These are phyloP conservation scores for Tenthredo livida DNA, from an alignment of 2,888 invertebrate species.

Conservation along the genomic window DNA sequence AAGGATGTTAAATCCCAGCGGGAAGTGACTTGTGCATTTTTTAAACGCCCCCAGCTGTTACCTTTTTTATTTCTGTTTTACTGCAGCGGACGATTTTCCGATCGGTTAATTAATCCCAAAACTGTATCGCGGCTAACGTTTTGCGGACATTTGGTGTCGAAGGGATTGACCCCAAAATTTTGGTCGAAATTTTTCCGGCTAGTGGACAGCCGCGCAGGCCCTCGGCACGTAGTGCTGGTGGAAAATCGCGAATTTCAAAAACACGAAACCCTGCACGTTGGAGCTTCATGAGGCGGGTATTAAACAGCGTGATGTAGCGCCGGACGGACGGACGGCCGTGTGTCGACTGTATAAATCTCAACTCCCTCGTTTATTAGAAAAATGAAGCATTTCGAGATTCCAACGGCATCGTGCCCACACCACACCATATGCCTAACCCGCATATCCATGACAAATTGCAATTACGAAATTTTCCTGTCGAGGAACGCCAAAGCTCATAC, in stretches of 20 bases:
- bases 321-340: neutral
- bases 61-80: neutral
- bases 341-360: slow-evolving; percentile 28
- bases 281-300: slow-evolving; percentile 9
- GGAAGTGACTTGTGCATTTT: neutral
- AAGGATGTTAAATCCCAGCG: neutral
- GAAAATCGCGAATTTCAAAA: slow-evolving; percentile 18
- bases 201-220: neutral
- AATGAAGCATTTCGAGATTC: slow-evolving; percentile 40
- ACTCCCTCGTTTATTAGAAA: slow-evolving; percentile 43
- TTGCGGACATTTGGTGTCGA: neutral
- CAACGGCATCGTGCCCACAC: neutral
- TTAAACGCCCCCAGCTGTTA: neutral
- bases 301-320: slow-evolving; percentile 20
- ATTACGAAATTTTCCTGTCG: slow-evolving; percentile 25
- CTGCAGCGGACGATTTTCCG: neutral
- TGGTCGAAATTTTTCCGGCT: neutral
- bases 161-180: neutral
- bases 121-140: neutral
- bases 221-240: neutral
- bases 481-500: neutral
- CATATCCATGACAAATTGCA: slow-evolving; percentile 10
- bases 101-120: neutral
- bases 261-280: neutral
- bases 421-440: neutral